Base-by-base conservation (phyloP, 1,140 invertebrate genomes). In the Papilio glaucus region DNA sequence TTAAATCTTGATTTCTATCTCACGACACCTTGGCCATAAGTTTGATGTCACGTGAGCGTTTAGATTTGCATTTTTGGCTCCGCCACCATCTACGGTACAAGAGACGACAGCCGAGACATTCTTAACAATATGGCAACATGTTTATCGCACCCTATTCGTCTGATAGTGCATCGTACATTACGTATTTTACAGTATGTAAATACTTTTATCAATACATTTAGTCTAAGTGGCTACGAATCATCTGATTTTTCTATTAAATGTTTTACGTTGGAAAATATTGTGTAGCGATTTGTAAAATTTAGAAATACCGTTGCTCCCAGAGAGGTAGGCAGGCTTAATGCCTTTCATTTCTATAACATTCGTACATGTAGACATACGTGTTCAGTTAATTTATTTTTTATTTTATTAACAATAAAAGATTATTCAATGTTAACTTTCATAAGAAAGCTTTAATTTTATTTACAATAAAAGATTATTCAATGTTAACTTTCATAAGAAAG, bases 41-140 rank as follows among this genome's bases (percentile, higher is more conserved):
- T 65, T 26, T 41, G 5, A 37, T 37, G 15, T 41, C 15, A 15
- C 38, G 37, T 21, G 33, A 41, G 12, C 18, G 62, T 41, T 13
- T 39, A 13, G 12, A 65, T 65, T 65, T 65, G 38, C 62, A 39
- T 65, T 65, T 65, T 65, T 63, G 9, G 38, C 62, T 41, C 15
- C 60, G 37, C 33, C 60, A 18, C 0, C 2, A 21, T 38, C 38
- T 65, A 65, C 41, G 18, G 62, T 24, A 24, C 41, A 18, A 37
- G 37, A 41, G 62, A 63, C 33, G 45, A 57, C 49, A 57, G 21
- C 4, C 12, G 6, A 57, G n/a, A 57, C 18, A 57, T 57, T 24
- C 9, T 57, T 57, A 24, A 24, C 42, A 15, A 45, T 18, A 49
- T 15, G 24, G 21, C 21, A 57, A 57, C 24, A 10, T 57, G 21